Conservation (phyloP, 2,113 vertebrate species). For the Vidua macroura region DNA sequence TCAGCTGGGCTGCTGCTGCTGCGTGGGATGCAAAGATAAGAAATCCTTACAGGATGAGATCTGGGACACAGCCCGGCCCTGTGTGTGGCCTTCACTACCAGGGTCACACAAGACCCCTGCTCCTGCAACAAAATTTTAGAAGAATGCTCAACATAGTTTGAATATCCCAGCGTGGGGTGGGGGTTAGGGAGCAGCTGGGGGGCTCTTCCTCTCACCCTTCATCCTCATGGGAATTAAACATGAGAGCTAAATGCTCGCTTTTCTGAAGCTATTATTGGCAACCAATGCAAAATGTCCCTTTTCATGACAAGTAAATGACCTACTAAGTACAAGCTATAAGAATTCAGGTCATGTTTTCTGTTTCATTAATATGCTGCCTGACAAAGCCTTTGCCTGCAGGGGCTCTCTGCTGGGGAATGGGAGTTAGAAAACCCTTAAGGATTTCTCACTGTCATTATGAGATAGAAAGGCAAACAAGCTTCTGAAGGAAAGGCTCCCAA, state of each 20-base stretch:
- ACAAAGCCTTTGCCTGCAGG: conserved; percentile 52
- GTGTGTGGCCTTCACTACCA: background rate
- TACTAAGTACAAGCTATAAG: conserved; percentile 60
- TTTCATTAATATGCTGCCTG: conserved; percentile 63
- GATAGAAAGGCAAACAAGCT: conserved; percentile 38
- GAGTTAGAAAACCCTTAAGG: conserved; percentile 52
- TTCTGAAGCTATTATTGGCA: conserved; percentile 53
- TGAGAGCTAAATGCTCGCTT: conserved; percentile 36
- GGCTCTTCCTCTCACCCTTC: background rate
- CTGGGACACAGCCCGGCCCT: background rate
- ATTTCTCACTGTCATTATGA: conserved; percentile 56
- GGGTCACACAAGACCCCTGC: background rate
- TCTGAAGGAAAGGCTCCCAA: conserved; percentile 46
- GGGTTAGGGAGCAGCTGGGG: background rate
- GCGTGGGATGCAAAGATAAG: background rate
- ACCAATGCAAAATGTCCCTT: conserved; percentile 47
- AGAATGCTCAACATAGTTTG: background rate
- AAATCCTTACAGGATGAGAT: background rate
- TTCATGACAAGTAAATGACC: conserved; percentile 59
- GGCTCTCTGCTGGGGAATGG: conserved; percentile 34
- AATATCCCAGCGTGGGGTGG: background rate
- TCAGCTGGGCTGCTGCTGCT: background rate
- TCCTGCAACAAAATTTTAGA: background rate
- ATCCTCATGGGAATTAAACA: conserved; percentile 27
- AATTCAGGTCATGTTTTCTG: conserved; percentile 65